A percentile compares a stretch with the other conserved stretches of the same genome.
These are phyloP conservation scores for Orthonevra nobilis DNA, from an alignment of 2,888 invertebrate species.

Conservation along the genomic window DNA sequence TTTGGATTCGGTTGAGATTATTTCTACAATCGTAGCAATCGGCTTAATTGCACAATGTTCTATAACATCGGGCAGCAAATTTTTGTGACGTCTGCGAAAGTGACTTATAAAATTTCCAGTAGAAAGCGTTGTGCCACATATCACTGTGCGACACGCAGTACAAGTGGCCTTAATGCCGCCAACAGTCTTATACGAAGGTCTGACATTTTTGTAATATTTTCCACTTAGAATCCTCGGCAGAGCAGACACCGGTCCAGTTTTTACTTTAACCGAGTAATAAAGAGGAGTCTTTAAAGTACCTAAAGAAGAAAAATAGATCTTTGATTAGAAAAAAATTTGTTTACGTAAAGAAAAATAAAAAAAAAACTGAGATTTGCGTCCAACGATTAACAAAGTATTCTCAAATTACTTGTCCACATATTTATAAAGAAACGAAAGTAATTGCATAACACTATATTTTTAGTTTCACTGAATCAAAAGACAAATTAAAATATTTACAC, in stretches of 20 bases:
- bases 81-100: constrained; percentile 76
- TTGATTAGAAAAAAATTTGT: too few relatives aligned
- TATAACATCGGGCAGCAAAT: constrained; percentile 71
- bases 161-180: constrained; percentile 78
- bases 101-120: constrained; percentile 78
- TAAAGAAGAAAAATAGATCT: not conserved
- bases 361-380: too few relatives aligned
- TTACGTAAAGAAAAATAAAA: too few relatives aligned
- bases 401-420: too few relatives aligned
- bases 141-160: constrained; percentile 75
- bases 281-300: not conserved
- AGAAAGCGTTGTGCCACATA: constrained; percentile 77
- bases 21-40: constrained; percentile 2
- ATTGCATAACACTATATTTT: too few relatives aligned
- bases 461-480: too few relatives aligned
- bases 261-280: constrained; percentile 4
- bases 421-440: too few relatives aligned
- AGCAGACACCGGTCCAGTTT: constrained; percentile 42
- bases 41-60: constrained; percentile 16
- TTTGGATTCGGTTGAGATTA: not conserved
- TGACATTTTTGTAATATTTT: constrained; percentile 76
- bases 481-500: too few relatives aligned
- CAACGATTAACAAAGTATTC: too few relatives aligned
- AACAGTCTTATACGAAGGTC: constrained; percentile 76
- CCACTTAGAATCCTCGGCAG: constrained; percentile 77